Evolutionary conservation across 2,888 invertebrate genomes (phyloP).

Genomic region (Calliphora vomitoria): DNA sequence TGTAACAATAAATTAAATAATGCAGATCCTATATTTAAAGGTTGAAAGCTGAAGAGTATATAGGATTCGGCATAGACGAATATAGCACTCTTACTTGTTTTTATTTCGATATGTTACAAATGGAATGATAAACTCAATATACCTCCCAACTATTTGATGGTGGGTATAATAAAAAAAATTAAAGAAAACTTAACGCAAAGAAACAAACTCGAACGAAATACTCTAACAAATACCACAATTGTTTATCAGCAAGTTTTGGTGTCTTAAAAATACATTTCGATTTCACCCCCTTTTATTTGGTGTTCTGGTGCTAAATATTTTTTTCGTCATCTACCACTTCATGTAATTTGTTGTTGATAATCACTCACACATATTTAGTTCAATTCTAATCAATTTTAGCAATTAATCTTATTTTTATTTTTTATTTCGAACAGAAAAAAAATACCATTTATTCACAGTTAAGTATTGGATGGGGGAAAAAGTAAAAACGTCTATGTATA

Average conservation of each 20-base stretch:
- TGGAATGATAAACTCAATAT: background rate
- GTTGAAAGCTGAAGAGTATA: no score
- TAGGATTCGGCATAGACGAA: no score
- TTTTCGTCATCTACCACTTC: conserved; percentile 13
- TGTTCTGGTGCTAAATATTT: background rate
- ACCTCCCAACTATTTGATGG: no score
- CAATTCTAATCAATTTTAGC: conserved; percentile 35
- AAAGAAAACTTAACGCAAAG: background rate
- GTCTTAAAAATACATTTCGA: conserved; percentile 4
- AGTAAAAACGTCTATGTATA: background rate
- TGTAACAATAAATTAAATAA: no score
- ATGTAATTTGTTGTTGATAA: conserved; percentile 14
- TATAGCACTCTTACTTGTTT: no score
- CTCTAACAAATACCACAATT: conserved; percentile 13
- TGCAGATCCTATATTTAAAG: no score
- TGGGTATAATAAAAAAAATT: conserved; percentile 12
- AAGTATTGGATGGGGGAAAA: background rate
- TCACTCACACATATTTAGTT: background rate
- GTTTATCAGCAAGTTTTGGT: conserved; percentile 6
- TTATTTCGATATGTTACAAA: no score
- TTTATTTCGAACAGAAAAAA: background rate
- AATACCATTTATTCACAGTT: background rate
- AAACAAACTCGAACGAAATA: background rate
- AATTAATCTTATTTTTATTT: conserved; percentile 31
- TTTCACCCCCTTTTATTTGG: background rate